Conservation (phyloP, 53 echinoderm and acorn worm genomes). For the Glandiceps talaboti region DNA sequence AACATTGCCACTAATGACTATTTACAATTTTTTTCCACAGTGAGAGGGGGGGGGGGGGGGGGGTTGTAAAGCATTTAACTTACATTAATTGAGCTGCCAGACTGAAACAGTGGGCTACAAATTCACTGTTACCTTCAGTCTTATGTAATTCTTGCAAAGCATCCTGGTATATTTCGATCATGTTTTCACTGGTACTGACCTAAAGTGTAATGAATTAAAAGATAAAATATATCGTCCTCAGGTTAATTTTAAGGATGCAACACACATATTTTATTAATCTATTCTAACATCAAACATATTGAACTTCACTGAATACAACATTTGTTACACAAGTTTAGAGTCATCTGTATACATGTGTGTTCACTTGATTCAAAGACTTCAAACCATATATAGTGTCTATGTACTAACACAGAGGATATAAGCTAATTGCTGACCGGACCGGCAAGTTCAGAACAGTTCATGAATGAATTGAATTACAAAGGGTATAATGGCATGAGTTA, state of each 20-base stretch:
- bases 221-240: too few species aligned
- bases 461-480: background rate
- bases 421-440: background rate
- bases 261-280: too few species aligned
- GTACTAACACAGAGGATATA: background rate
- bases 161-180: background rate
- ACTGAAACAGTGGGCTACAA: background rate
- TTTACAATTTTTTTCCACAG: too few species aligned
- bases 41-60: too few species aligned
- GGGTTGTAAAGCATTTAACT: too few species aligned
- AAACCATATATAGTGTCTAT: background rate
- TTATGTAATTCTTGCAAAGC: background rate
- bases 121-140: background rate
- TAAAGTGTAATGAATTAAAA: too few species aligned
- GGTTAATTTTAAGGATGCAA: too few species aligned
- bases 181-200: background rate
- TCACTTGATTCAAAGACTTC: background rate
- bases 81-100: background rate
- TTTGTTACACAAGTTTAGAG: background rate
- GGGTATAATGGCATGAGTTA: too few species aligned
- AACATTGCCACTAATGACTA: too few species aligned
- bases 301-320: background rate
- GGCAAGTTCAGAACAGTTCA: background rate
- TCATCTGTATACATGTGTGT: background rate
- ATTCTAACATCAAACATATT: background rate